Percentiles rank a stretch among this genome's conserved stretches.
phyloP scores from a whole-genome alignment of 2,888 invertebrate genomes.

The Dicranocentrus wangi region DNA sequence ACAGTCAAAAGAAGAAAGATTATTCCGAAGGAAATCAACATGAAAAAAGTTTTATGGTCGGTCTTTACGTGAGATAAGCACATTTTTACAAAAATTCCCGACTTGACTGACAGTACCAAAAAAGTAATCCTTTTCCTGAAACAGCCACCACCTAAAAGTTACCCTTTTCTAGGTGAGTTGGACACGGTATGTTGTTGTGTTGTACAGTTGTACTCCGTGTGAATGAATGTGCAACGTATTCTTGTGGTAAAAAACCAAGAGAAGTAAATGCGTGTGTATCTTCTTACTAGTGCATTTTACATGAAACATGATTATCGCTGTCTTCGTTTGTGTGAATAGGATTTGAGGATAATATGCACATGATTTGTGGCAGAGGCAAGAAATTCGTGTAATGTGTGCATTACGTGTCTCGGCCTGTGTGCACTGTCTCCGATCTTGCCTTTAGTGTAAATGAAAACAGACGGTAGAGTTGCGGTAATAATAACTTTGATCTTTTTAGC shows the following conservation, averaged over 20 bases:
- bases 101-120: slow-evolving; percentile 8
- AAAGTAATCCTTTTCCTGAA: slow-evolving; percentile 2
- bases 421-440: no score
- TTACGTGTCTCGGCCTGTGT: slow-evolving; percentile 21
- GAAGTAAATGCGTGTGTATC: no score
- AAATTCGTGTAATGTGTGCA: slow-evolving; percentile 12
- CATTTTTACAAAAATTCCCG: neutral
- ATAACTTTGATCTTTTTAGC: no score
- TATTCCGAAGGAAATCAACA: no score
- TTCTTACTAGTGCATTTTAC: no score
- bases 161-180: slow-evolving; percentile 2
- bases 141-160: slow-evolving; percentile 3
- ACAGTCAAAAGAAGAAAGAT: no score
- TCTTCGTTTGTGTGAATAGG: neutral
- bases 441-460: no score
- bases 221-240: neutral
- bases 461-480: no score
- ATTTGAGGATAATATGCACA: neutral
- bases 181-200: neutral
- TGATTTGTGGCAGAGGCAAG: neutral
- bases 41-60: no score
- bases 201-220: neutral
- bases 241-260: neutral
- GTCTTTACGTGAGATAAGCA: slow-evolving; percentile 16
- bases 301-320: neutral